Evolutionary conservation across 1,140 invertebrate species (phyloP).

Genomic region (Sitophilus oryzae): DNA sequence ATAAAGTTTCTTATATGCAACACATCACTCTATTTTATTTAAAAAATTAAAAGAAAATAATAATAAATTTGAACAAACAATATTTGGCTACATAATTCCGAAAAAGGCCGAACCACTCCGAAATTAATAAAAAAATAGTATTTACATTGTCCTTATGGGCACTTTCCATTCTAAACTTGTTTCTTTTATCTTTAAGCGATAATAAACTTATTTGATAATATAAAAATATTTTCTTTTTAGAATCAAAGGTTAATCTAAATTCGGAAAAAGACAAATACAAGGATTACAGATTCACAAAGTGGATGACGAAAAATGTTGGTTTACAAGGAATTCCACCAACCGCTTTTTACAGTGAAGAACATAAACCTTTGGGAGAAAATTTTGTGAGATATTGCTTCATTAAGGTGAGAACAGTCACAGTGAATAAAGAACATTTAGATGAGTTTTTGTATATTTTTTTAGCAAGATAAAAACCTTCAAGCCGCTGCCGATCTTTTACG

Average conservation of each 20-base stretch:
- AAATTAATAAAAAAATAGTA: no score
- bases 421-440: conserved; percentile 1
- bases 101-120: no score
- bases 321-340: conserved; percentile 90
- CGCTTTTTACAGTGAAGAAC: conserved; percentile 80
- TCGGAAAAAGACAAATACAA: conserved; percentile 64
- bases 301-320: conserved; percentile 90
- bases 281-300: conserved; percentile 92
- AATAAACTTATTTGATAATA: not conserved
- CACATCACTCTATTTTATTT: no score
- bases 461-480: conserved; percentile 71
- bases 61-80: no score
- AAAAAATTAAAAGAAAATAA: no score
- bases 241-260: conserved; percentile 56
- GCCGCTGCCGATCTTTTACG: conserved; percentile 59
- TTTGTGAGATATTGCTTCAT: conserved; percentile 91
- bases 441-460: conserved; percentile 42
- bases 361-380: conserved; percentile 83
- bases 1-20: no score
- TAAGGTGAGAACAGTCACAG: conserved; percentile 59
- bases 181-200: no score
- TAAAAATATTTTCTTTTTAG: conserved; percentile 39
- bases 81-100: no score
- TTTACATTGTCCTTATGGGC: no score
- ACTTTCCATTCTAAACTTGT: no score